Evolutionary conservation across 2,113 vertebrate species (phyloP), one percentile per base, ranked within the genome.

Genomic region (Calidris pygmaea): DNA sequence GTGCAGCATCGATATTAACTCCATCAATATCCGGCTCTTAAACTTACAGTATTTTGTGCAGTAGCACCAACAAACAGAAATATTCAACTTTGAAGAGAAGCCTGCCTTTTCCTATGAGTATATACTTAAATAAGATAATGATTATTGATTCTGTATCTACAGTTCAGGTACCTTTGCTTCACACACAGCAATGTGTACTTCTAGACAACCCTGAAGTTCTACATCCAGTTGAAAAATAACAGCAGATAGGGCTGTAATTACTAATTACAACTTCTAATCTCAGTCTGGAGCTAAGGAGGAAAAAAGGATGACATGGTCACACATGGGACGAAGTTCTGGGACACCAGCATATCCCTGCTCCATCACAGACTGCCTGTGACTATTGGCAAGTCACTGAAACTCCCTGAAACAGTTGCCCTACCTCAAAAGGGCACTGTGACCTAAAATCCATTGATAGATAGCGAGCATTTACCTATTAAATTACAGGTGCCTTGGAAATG

Each of bases 351-450:
- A 10, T 16, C 26, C 43, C 22, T 32, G 13, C 41, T 56, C 63
- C 1, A 0, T 8, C 53, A 70, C 72, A 32, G 45, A 26, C 21
- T 6, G 8, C 62, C 32, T 1, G 0, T 6, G 23, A 30, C 66
- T 13, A 15, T 4, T 20, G 59, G 19, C 6, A 37, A 43, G 7
- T 23, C 63, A 39, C 0, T 26, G 16, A 47, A 60, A 37, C 30
- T 19, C 43, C 67, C 37, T 7, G 6, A 78, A 82, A 34, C 6
- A 2, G 0, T 4, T 21, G 26, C 10, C 29, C 14, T 26, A 7
- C 32, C 55, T 60, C 62, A 45, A 9, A 78, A 58, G 14, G 37
- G 32, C 11, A 29, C n/a, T 2, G 23, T 2, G 35, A 22, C 17
- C 22, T 52, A 41, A 56, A 87, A 47, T 22, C 58, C 45, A 27